Percentiles rank a stretch among this genome's conserved stretches.
These are phyloP conservation scores for Akabosia matsudoensis DNA, from an alignment of 1,140 invertebrate species.

Conservation along the genomic window DNA sequence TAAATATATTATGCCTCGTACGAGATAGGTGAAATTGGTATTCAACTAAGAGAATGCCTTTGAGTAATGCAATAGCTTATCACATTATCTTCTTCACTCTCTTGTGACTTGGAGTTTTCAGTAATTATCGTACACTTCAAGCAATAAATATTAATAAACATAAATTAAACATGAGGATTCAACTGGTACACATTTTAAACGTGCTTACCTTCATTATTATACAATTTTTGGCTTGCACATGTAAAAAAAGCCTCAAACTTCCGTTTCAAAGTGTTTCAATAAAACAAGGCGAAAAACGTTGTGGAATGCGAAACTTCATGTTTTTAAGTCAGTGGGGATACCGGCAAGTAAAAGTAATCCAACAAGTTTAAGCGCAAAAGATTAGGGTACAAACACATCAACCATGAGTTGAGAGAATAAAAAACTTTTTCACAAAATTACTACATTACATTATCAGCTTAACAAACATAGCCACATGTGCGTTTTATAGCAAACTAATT, in stretches of 20 bases:
- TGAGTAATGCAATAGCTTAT: not conserved
- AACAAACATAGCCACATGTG: not conserved
- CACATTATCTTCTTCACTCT: not conserved
- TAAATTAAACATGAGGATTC: not conserved
- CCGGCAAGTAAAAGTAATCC: constrained; percentile 9
- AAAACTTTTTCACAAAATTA: not conserved
- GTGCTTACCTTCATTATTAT: too few species aligned
- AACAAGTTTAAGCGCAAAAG: not conserved
- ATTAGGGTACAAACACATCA: not conserved
- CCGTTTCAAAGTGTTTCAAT: too few species aligned
- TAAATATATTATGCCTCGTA: too few species aligned
- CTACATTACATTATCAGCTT: not conserved
- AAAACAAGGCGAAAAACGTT: too few species aligned
- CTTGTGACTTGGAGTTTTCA: not conserved
- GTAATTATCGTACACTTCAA: not conserved
- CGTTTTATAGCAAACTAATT: not conserved
- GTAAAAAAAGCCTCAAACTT: too few species aligned
- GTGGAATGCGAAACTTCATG: not conserved
- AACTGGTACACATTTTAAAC: not conserved
- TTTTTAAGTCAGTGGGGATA: constrained; percentile 15
- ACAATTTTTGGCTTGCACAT: too few species aligned
- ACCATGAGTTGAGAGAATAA: too few species aligned
- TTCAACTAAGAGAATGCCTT: not conserved
- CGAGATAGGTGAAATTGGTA: not conserved
- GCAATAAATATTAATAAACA: not conserved